Evolutionary conservation across 2,113 vertebrate species (phyloP), one percentile per base, ranked within the genome.

Genomic region (Oncorhynchus gorbuscha): DNA sequence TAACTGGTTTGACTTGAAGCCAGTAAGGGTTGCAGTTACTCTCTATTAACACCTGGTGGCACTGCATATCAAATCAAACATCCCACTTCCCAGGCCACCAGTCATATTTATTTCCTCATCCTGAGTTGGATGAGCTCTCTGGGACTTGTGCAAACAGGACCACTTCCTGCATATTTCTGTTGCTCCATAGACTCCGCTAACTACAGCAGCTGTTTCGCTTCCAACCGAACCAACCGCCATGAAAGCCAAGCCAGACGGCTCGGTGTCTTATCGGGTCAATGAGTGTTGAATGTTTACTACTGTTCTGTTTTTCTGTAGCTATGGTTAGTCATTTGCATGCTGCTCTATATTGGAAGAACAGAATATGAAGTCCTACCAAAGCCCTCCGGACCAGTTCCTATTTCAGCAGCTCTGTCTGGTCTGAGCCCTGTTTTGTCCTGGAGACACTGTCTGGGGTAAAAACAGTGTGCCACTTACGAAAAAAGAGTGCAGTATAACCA

Each of bases 171-270:
- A 76, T 70, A 72, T 76, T 70, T 81, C 61, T 69, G 35, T 39
- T 45, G 58, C 48, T 77, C 76, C 45, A 77, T 69, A 45, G 81
- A 75, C 64, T 79, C 76, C 26, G 30, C 71, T 72, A 66, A 67
- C 51, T 55, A 55, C 51, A 73, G 79, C 78, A 78, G 76, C 73
- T 78, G 68, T 78, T 76, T 67, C 59, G n/a, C 61, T 70, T 81
- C 71, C 32, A 62, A 14, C 32, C 32, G 49, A 24, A 45, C 22
- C 69, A 45, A 73, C 59, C 49, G 26, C 45, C 20, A 13, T 24
- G 64, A 71, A 66, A 74, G 51, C 62, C 61, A 32, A 66, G 45
- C 68, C 51, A 16, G 51, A 16, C 51, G 16, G 51, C 51, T 55
- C 16, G 12, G 51, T 14, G 51, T 55, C 51, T 55, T 55, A 55